These are phyloP conservation scores for Idaea straminata DNA, from an alignment of 2,888 invertebrate species.

Conservation along the genomic window DNA sequence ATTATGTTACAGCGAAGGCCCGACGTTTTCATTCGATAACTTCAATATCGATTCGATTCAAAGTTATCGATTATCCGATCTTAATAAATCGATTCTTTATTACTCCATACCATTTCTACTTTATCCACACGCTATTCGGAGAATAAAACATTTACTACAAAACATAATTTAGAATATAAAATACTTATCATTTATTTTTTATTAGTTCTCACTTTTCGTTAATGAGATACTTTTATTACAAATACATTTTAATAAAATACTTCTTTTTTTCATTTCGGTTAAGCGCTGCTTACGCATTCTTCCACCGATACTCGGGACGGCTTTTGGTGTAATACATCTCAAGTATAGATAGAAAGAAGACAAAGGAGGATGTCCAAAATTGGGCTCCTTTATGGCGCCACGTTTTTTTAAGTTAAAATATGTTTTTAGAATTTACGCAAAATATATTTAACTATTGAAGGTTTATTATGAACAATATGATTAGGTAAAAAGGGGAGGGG, in stretches of 20 bases:
- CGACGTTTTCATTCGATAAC: conserved; percentile 32
- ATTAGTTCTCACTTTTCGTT: conserved; percentile 50
- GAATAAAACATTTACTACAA: conserved; percentile 70
- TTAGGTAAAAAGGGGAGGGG: not conserved
- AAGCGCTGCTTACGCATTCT: not conserved
- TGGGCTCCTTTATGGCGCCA: not conserved
- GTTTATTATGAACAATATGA: not conserved
- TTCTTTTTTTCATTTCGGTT: too few relatives aligned
- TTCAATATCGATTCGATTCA: not conserved
- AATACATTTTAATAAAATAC: conserved; percentile 2
- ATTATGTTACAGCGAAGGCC: conserved; percentile 46
- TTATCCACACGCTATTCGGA: conserved; percentile 42
- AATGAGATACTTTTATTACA: conserved; percentile 51
- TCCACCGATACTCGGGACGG: conserved; percentile 1
- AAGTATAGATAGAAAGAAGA: not conserved
- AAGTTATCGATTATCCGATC: not conserved
- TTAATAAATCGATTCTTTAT: not conserved
- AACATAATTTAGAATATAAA: conserved; percentile 68
- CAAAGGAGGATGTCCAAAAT: not conserved
- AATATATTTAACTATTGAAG: not conserved
- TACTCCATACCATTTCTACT: conserved; percentile 29
- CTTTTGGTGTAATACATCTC: not conserved
- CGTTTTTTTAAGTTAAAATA: not conserved
- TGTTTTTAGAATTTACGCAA: not conserved
- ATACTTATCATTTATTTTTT: conserved; percentile 41